phyloP scores from a whole-genome alignment of 2,888 invertebrate genomes.

The Campoplex nolae region DNA sequence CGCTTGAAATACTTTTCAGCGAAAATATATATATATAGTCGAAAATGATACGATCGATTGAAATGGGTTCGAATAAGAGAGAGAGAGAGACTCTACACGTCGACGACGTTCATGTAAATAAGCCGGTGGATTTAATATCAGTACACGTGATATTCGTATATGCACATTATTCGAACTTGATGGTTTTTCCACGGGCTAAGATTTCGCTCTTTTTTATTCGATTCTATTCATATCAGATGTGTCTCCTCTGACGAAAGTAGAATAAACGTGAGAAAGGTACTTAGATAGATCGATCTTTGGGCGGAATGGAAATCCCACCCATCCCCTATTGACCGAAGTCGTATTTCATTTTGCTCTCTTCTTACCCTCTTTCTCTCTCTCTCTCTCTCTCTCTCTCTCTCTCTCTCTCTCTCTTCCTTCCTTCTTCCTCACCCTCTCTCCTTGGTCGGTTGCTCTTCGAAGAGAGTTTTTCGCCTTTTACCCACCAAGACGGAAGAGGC shows the following conservation, averaged over 20 bases:
- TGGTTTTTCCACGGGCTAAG: slow-evolving; percentile 12
- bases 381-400: not conserved
- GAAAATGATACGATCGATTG: slow-evolving; percentile 4
- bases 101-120: slow-evolving; percentile 45
- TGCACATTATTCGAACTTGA: slow-evolving; percentile 14
- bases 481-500: slow-evolving; percentile 10
- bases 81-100: slow-evolving; percentile 29
- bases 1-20: not conserved
- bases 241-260: slow-evolving; percentile 32
- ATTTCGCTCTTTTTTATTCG: slow-evolving; percentile 22
- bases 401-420: not conserved
- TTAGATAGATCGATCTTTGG: slow-evolving; percentile 46
- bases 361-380: not conserved
- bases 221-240: slow-evolving; percentile 39
- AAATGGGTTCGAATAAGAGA: not conserved
- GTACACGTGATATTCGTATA: slow-evolving; percentile 6
- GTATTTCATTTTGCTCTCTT: slow-evolving; percentile 41
- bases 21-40: slow-evolving; percentile 15
- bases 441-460: not conserved
- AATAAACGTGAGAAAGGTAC: slow-evolving; percentile 59
- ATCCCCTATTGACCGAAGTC: slow-evolving; percentile 5
- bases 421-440: not conserved
- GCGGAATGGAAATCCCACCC: slow-evolving; percentile 26
- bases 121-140: slow-evolving; percentile 49
- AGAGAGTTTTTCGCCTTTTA: slow-evolving; percentile 24